Base-by-base conservation (phyloP, 2,113 vertebrate genomes). In the Perca flavescens region DNA sequence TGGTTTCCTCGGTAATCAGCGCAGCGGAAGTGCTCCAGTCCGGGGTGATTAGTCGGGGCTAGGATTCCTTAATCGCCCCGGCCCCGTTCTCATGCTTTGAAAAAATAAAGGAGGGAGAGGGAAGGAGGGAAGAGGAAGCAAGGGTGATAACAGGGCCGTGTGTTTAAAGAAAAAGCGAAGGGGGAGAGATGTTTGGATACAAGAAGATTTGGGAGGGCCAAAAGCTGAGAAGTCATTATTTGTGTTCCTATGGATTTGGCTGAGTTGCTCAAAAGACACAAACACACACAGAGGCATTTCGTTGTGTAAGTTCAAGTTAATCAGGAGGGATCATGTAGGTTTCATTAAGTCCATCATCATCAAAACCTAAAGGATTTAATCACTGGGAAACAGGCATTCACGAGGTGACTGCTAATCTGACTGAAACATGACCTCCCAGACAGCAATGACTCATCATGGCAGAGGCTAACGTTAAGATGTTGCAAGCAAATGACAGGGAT, bases 1-100 rank as follows among this genome's bases (percentile, higher is more conserved):
- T 96, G 95, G 96, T 96, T 97, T 97, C 97, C 96, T 96, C 94
- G 89, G 95, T 96, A 97, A 97, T 97, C 96, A 97, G 94, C 84
- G 78, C 85, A 93, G 92, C 77, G 94, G 97, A 97, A 97, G 95
- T 96, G 92, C 94, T 95, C 96, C 95, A 95, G 93, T 94, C 91
- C 86, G 77, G 93, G 91, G 92, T 93, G 96, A 97, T 97, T 89
- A 64, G 91, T 94, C 93, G 91, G 92, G 94, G 86, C 90, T 96
- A 94, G 95, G 94, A 96, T 96, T 96, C 94, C 88, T 93, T 95
- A 94, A 95, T 95, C 91, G 91, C 93, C 95, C 90, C 61, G 50
- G 86, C 86, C 92, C 92, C 84, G 75, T 94, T 95, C 94, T 94
- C 76, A 60, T 94, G 95, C 94, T 95, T 94, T 93, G 90, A 93